These are phyloP conservation scores for Drosophila trichaetosa DNA, from an alignment of 2,888 invertebrate genomes.

Conservation along the genomic window DNA sequence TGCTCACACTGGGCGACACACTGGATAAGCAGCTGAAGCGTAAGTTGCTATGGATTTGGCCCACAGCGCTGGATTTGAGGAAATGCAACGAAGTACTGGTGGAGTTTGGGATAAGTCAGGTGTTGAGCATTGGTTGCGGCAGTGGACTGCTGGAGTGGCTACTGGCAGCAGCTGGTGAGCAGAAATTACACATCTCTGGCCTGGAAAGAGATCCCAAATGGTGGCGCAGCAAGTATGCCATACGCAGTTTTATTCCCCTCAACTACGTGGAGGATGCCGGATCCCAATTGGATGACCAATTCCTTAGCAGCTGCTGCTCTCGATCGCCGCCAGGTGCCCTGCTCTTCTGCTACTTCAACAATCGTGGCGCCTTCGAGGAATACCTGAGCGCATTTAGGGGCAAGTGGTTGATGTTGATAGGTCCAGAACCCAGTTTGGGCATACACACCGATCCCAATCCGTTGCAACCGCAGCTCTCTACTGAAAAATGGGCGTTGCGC, in stretches of 20 bases:
- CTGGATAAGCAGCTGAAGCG: slow-evolving; percentile 83
- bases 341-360: slow-evolving; percentile 93
- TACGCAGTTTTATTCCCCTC: slow-evolving; percentile 89
- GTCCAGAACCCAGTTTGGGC: slow-evolving; percentile 88
- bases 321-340: slow-evolving; percentile 85
- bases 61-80: slow-evolving; percentile 88
- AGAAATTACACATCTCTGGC: slow-evolving; percentile 85
- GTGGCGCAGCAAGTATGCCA: slow-evolving; percentile 92
- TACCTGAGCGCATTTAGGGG: slow-evolving; percentile 89
- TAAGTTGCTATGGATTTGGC: slow-evolving; percentile 91
- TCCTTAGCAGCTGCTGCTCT: slow-evolving; percentile 85
- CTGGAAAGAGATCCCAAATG: slow-evolving; percentile 92
- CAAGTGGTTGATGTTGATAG: slow-evolving; percentile 89
- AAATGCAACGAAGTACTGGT: slow-evolving; percentile 86
- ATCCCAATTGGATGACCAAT: slow-evolving; percentile 50
- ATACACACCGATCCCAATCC: slow-evolving; percentile 91
- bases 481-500: slow-evolving; percentile 86
- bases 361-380: slow-evolving; percentile 88
- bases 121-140: slow-evolving; percentile 92
- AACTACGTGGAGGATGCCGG: slow-evolving; percentile 85
- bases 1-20: slow-evolving; percentile 78
- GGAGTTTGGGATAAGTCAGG: slow-evolving; percentile 85
- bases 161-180: slow-evolving; percentile 86
- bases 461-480: slow-evolving; percentile 86
- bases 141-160: slow-evolving; percentile 94